Conservation (phyloP, 2,113 vertebrate species). For the Cervus canadensis region DNA sequence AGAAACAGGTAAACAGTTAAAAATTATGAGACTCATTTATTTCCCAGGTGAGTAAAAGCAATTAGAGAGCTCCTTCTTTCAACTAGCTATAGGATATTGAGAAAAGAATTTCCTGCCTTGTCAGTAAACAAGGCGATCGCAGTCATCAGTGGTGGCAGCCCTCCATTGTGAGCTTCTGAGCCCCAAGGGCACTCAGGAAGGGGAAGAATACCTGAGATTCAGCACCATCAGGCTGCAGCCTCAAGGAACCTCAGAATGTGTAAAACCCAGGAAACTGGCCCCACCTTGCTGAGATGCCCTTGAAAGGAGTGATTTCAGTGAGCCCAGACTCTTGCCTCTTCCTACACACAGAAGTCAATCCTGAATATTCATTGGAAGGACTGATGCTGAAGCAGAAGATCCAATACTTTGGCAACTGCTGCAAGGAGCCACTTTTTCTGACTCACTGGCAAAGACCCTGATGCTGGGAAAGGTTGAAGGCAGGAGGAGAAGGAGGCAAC, state of each 20-base stretch:
- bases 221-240: neutral
- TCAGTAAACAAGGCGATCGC: neutral
- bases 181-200: neutral
- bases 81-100: neutral
- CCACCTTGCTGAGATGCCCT: neutral
- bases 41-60: constrained; percentile 54
- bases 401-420: neutral
- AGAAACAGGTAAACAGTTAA: constrained; percentile 36
- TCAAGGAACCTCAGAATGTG: neutral
- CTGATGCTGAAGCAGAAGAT: neutral
- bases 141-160: neutral
- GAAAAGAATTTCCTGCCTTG: neutral
- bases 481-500: neutral
- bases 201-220: neutral
- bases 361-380: neutral
- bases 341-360: neutral
- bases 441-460: neutral
- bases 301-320: neutral
- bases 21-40: constrained; percentile 55
- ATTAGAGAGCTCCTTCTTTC: constrained; percentile 23
- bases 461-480: neutral
- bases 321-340: neutral
- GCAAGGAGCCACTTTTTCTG: neutral
- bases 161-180: neutral
- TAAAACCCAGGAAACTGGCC: neutral